phyloP scores from a whole-genome alignment of 2,888 invertebrate genomes.

The Chrysolina oricalcia region DNA sequence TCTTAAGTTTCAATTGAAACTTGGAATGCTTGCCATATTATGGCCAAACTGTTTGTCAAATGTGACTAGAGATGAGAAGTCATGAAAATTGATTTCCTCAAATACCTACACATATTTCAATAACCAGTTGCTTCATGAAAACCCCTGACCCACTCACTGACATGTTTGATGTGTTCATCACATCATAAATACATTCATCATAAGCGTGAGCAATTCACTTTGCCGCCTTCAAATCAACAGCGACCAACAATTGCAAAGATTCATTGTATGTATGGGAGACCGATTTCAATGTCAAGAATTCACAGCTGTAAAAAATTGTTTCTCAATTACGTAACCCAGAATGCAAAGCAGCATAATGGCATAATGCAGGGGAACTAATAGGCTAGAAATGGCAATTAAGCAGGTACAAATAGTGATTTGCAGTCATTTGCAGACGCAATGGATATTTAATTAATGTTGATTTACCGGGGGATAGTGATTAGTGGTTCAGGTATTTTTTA shows the following conservation, averaged over 20 bases:
- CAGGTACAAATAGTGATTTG: conserved; percentile 20
- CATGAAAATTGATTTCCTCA: neutral
- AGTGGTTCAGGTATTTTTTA: neutral
- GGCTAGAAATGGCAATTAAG: conserved; percentile 23
- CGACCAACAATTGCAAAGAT: conserved; percentile 6
- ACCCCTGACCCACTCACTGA: conserved; percentile 20
- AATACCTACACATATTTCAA: neutral
- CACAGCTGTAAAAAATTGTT: conserved; percentile 27
- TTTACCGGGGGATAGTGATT: conserved; percentile 15
- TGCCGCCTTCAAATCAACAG: conserved; percentile 18
- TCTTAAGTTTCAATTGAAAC: no score
- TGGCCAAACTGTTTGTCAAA: no score
- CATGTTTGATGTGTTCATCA: conserved; percentile 14
- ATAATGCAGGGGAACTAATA: conserved; percentile 25
- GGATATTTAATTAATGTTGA: conserved; percentile 7
- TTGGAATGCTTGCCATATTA: no score
- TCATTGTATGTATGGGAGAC: conserved; percentile 23
- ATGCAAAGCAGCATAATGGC: conserved; percentile 24
- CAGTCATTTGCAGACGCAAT: conserved; percentile 15
- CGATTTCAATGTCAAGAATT: conserved; percentile 43
- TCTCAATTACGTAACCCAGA: conserved; percentile 29
- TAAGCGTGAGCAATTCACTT: neutral
- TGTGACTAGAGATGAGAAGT: no score
- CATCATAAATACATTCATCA: conserved; percentile 15
- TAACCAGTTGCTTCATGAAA: neutral